These are phyloP conservation scores for Peromyscus leucopus DNA, from an alignment of 2,113 vertebrate species.

Conservation along the genomic window DNA sequence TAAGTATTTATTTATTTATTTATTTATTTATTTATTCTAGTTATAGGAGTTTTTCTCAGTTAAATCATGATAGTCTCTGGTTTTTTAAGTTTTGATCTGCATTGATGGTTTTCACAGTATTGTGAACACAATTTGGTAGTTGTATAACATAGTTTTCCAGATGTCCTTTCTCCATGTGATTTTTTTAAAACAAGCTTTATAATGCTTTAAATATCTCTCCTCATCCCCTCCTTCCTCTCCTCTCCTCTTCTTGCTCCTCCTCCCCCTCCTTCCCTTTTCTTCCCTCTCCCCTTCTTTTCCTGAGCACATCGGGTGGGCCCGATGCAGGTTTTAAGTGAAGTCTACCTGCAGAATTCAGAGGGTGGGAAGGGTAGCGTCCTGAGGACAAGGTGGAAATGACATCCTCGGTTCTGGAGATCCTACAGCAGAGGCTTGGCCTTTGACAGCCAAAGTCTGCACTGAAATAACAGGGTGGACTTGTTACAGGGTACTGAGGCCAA, in stretches of 20 bases:
- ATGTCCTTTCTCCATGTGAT: not conserved
- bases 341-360: not conserved
- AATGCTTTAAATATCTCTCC: not conserved
- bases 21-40: not conserved
- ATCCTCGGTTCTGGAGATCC: no score
- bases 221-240: not conserved
- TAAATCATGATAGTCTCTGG: not conserved
- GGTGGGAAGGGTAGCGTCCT: not conserved
- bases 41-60: not conserved
- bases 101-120: conserved; percentile 39
- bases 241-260: not conserved
- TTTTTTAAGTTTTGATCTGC: conserved; percentile 15
- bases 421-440: not conserved
- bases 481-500: not conserved
- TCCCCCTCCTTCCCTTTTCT: not conserved
- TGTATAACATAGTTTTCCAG: not conserved
- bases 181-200: not conserved
- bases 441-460: not conserved
- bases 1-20: not conserved
- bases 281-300: not conserved
- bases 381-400: not conserved
- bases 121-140: not conserved
- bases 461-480: not conserved
- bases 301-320: not conserved
- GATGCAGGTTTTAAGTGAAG: no score